Evolutionary conservation across 2,113 vertebrate genomes (phyloP).

Genomic region (Oncorhynchus tshawytscha): DNA sequence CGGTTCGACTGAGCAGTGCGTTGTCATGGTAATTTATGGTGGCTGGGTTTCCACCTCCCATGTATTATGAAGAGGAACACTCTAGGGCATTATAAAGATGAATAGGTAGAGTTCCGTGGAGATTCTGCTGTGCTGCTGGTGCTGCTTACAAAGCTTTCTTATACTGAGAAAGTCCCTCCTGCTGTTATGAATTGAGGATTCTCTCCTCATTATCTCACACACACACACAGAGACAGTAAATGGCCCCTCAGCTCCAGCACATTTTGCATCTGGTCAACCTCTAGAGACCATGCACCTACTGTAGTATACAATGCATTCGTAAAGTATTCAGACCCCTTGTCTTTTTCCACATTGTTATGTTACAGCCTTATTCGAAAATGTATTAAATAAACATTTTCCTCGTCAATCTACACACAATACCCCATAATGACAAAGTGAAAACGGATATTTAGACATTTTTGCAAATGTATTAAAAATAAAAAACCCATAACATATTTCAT

Average conservation of each 20-base stretch:
- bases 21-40: constrained; percentile 29
- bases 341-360: too few relatives aligned
- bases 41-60: constrained; percentile 17
- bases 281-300: too few relatives aligned
- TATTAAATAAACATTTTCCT: too few relatives aligned
- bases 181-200: background rate
- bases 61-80: constrained; percentile 21
- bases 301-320: too few relatives aligned
- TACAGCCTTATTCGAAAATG: too few relatives aligned
- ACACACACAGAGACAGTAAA: background rate
- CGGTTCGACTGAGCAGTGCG: constrained; percentile 30
- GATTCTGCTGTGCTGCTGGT: background rate
- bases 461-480: too few relatives aligned
- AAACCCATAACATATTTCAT: too few relatives aligned
- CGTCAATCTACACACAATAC: too few relatives aligned
- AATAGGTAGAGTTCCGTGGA: background rate
- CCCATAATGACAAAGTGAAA: too few relatives aligned
- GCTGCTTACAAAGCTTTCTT: background rate
- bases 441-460: too few relatives aligned
- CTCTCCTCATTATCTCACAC: constrained; percentile 8
- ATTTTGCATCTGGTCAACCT: too few relatives aligned
- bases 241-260: background rate
- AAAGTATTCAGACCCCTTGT: too few relatives aligned
- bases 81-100: constrained; percentile 19
- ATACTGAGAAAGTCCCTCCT: background rate